Conservation (phyloP, 2,113 vertebrate genomes). For the Todiramphus saurophagus region DNA sequence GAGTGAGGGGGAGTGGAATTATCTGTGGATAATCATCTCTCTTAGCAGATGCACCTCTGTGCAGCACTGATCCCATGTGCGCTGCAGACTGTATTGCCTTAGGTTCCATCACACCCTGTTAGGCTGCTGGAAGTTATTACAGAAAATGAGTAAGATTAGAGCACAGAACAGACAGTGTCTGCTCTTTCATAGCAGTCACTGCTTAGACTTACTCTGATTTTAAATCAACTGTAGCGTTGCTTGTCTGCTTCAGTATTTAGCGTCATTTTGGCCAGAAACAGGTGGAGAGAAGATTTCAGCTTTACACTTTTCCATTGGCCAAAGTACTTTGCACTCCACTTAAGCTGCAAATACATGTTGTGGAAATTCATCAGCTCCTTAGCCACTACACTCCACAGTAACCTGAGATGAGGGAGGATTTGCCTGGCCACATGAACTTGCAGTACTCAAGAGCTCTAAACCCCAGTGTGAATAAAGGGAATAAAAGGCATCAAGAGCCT, state of each 20-base stretch:
- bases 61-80: background rate
- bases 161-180: background rate
- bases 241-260: background rate
- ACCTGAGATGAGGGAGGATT: background rate
- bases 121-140: background rate
- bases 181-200: background rate
- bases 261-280: background rate
- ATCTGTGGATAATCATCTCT: background rate
- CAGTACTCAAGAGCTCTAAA: background rate
- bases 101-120: background rate
- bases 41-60: background rate
- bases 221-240: background rate
- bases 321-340: background rate
- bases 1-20: background rate
- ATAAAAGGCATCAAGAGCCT: background rate
- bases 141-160: background rate
- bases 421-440: background rate
- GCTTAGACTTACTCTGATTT: background rate
- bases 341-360: rapidly evolving
- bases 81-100: background rate
- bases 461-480: background rate
- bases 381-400: too few species aligned
- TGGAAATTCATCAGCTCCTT: background rate
- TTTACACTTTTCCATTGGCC: background rate
- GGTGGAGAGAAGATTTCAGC: background rate